Conservation (phyloP, 2,888 invertebrate species). For the Capitulum mitella region DNA sequence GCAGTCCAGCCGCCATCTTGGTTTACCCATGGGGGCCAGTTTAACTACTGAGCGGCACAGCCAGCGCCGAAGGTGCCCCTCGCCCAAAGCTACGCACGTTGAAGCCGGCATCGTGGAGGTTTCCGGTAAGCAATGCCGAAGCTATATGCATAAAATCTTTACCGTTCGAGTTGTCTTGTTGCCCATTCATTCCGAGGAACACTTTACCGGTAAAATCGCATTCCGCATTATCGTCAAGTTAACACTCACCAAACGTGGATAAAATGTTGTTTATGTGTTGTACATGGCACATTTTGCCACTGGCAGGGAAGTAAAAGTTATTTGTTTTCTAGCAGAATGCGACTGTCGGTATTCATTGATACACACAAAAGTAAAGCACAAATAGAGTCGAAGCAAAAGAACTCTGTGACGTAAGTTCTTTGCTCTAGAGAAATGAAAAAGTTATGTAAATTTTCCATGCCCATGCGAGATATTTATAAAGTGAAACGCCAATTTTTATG, state of each 20-base stretch:
- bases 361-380: neutral
- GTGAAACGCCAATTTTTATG: neutral
- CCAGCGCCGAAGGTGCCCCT: neutral
- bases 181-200: neutral
- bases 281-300: too few species aligned
- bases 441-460: neutral
- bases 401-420: neutral
- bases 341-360: neutral
- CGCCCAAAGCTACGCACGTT: neutral
- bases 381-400: neutral
- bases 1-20: neutral
- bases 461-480: neutral
- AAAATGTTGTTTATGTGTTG: too few species aligned
- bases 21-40: neutral
- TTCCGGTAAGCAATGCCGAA: slow-evolving; percentile 6
- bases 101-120: neutral
- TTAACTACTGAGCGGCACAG: neutral
- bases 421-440: neutral
- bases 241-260: too few species aligned
- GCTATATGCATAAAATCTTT: neutral
- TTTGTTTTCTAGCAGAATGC: neutral
- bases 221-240: neutral
- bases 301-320: too few species aligned
- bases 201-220: neutral
- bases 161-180: neutral